A percentile compares a stretch with the other conserved stretches of the same genome.
phyloP scores from a whole-genome alignment of 2,888 invertebrate species.

The Amphipyra berbera region DNA sequence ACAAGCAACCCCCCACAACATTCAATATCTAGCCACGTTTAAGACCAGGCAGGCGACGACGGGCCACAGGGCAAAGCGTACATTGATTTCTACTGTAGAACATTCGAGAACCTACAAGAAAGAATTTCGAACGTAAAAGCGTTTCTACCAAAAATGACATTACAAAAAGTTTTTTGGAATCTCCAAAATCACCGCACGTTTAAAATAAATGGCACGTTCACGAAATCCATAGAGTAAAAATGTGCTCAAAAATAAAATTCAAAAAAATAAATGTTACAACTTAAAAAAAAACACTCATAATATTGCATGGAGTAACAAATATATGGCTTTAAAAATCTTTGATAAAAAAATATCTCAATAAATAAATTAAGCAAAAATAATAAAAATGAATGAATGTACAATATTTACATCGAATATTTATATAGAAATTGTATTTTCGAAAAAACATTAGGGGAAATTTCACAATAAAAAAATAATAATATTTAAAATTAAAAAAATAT shows the following conservation, averaged over 20 bases:
- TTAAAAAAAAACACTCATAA: slow-evolving; percentile 61
- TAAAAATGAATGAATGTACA: slow-evolving; percentile 84
- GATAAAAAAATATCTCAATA: slow-evolving; percentile 84
- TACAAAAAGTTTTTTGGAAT: slow-evolving; percentile 73
- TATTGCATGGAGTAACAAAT: slow-evolving; percentile 78
- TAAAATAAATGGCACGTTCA: slow-evolving; percentile 82
- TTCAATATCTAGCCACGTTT: slow-evolving; percentile 39
- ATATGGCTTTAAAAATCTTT: slow-evolving; percentile 82
- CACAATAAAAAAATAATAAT: slow-evolving; percentile 50
- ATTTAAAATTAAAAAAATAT: slow-evolving; percentile 48
- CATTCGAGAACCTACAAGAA: slow-evolving; percentile 85
- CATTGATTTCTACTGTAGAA: slow-evolving; percentile 87
- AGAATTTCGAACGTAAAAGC: slow-evolving; percentile 69
- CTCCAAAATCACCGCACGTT: slow-evolving; percentile 72
- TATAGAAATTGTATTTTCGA: slow-evolving; percentile 70
- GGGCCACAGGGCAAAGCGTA: slow-evolving; percentile 80
- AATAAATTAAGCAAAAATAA: slow-evolving; percentile 83
- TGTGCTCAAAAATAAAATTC: slow-evolving; percentile 61
- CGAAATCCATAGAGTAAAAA: slow-evolving; percentile 66
- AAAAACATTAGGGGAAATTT: slow-evolving; percentile 66
- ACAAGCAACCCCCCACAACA: slow-evolving; percentile 48
- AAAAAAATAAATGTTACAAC: slow-evolving; percentile 65
- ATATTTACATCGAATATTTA: slow-evolving; percentile 88
- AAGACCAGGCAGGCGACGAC: slow-evolving; percentile 64
- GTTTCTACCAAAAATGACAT: slow-evolving; percentile 56